A percentile compares a stretch with the other conserved stretches of the same genome.
These are phyloP conservation scores for Hemibagrus guttatus DNA, from an alignment of 2,797 vertebrate species.

Conservation along the genomic window DNA sequence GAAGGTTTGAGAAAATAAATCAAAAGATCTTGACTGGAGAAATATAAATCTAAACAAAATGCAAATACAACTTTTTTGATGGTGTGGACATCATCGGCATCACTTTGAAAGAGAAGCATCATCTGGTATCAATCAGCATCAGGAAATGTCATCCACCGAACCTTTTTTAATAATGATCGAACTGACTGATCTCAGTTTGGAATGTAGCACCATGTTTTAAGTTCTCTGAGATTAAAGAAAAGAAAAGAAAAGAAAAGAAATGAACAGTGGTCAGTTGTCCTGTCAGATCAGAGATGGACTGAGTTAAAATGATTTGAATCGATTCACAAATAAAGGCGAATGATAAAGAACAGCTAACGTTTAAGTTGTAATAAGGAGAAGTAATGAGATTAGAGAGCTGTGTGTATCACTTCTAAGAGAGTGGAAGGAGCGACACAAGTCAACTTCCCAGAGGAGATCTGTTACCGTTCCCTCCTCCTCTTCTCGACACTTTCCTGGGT, in stretches of 20 bases:
- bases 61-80: not conserved
- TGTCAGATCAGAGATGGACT: slow-evolving; percentile 29
- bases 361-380: slow-evolving; percentile 41
- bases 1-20: not conserved
- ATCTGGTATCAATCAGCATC: not conserved
- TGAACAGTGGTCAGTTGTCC: not conserved
- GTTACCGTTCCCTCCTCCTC: slow-evolving; percentile 50
- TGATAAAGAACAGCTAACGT: slow-evolving; percentile 52
- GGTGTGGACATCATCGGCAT: too few relatives aligned
- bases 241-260: not conserved
- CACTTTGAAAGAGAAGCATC: not conserved
- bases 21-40: not conserved
- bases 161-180: not conserved
- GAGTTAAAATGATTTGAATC: slow-evolving; percentile 45
- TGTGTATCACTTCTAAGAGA: slow-evolving; percentile 50
- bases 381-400: slow-evolving; percentile 39
- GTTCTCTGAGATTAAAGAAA: not conserved
- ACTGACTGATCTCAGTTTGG: not conserved
- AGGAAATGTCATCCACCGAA: not conserved
- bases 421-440: slow-evolving; percentile 39
- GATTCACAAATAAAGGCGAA: slow-evolving; percentile 49
- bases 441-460: slow-evolving; percentile 40
- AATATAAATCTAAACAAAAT: not conserved
- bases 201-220: not conserved
- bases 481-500: slow-evolving; percentile 61